Conservation (phyloP, 2,797 vertebrate species). For the Sebastes jordani region DNA sequence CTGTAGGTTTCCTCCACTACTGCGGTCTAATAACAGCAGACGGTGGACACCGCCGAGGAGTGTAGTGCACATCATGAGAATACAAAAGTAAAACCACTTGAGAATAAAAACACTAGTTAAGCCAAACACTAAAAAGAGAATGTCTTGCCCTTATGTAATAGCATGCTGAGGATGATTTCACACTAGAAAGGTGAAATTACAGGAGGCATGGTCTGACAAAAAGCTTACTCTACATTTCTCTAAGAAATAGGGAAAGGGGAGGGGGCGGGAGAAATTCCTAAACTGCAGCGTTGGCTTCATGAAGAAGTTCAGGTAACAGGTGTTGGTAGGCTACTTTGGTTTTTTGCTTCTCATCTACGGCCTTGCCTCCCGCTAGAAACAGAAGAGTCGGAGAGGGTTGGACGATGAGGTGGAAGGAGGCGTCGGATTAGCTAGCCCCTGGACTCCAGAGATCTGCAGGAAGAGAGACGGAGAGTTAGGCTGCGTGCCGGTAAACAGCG, state of each 20-base stretch:
- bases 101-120: constrained; percentile 5
- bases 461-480: background rate
- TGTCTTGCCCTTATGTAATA: background rate
- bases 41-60: background rate
- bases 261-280: constrained; percentile 5
- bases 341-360: constrained; percentile 49
- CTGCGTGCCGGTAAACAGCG: background rate
- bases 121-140: constrained; percentile 3
- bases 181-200: constrained; percentile 7
- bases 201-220: constrained; percentile 15
- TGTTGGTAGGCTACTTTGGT: constrained; percentile 72
- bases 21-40: constrained; percentile 1
- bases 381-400: constrained; percentile 42
- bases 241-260: constrained; percentile 6
- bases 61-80: background rate
- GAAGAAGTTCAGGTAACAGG: constrained; percentile 58
- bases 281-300: constrained; percentile 50
- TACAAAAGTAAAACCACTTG: background rate
- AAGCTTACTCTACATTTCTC: constrained; percentile 24
- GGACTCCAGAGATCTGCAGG: constrained; percentile 88
- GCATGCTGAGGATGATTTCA: constrained; percentile 16
- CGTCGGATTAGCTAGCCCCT: constrained; percentile 78
- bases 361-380: constrained; percentile 63
- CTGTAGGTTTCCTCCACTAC: background rate
- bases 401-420: constrained; percentile 43